A percentile compares a stretch with the other conserved stretches of the same genome.
These are phyloP conservation scores for Ceratothoa steindachneri DNA, from an alignment of 2,888 invertebrate genomes.

Conservation along the genomic window DNA sequence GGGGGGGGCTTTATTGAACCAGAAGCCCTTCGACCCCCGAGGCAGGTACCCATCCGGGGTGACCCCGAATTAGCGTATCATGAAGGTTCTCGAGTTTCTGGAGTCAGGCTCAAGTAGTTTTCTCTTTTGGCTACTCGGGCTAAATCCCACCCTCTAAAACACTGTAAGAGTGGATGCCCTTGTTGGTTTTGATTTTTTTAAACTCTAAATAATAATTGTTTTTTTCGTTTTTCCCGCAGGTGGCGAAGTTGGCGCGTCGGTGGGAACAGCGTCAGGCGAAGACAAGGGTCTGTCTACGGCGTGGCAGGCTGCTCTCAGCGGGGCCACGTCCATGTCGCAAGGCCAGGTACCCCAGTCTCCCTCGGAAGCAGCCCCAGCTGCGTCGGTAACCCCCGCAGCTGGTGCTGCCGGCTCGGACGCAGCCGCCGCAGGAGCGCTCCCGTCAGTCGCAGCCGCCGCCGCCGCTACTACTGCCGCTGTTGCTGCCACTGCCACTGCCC, in stretches of 20 bases:
- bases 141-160: too few relatives aligned
- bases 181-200: too few relatives aligned
- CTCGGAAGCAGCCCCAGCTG: constrained; percentile 64
- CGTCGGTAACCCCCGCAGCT: constrained; percentile 60
- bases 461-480: not conserved
- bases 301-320: constrained; percentile 57
- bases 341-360: constrained; percentile 55
- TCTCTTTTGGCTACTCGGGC: too few relatives aligned
- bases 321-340: constrained; percentile 55
- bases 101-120: too few relatives aligned
- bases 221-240: too few relatives aligned
- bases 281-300: constrained; percentile 55
- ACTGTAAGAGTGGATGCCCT: too few relatives aligned
- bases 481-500: constrained; percentile 4
- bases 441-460: constrained; percentile 10
- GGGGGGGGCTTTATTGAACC: too few relatives aligned
- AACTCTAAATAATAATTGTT: too few relatives aligned
- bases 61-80: too few relatives aligned
- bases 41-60: too few relatives aligned
- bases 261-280: constrained; percentile 35
- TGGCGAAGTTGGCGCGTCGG: constrained; percentile 35
- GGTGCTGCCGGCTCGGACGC: constrained; percentile 70
- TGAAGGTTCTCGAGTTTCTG: too few relatives aligned
- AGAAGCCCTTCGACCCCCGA: too few relatives aligned
- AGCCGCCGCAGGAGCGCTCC: not conserved